Evolutionary conservation across 2,888 invertebrate genomes (phyloP), one percentile per base, ranked within the genome.

Genomic region (Diarsia mendica): DNA sequence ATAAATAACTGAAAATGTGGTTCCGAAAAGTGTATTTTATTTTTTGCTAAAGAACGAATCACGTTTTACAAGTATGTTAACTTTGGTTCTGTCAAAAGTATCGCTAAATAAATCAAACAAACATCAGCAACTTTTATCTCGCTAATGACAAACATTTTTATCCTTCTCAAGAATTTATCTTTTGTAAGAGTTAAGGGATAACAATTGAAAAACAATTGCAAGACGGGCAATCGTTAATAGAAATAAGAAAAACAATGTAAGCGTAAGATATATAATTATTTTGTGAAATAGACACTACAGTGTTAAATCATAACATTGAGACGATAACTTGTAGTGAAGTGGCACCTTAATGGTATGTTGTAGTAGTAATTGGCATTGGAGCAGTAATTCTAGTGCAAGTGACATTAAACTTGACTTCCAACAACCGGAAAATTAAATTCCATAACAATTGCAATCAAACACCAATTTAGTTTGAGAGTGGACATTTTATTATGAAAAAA

Each of bases 131-230:
- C 67, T 75, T 71, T 80, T 77, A 85, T 79, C 60, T 71, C 39
- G 39, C 65, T 73, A 69, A 84, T 69, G 84, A 72, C 73, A 73
- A 78, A 70, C 68, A 61, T 68, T 66, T 78, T 79, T 61, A 80
- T 75, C 63, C 75, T 58, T 69, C 64, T 61, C 61, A 71, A 73
- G 77, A 77, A 70, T 84, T 71, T 80, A 84, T 84, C 79, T 79
- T 76, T 69, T 51, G 28, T 77, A 66, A 58, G 58, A 87, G 83
- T 81, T 87, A 86, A 81, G 68, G 81, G 55, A 69, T 75, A 67
- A 72, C 55, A 71, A 73, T 51, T 71, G 73, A 70, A 72, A 75
- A 84, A 48, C 39, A 77, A 64, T 78, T 67, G 44, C 58, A 18
- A 74, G 61, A 84, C 51, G 71, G 70, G 55, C 58, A 66, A 75